phyloP scores from a whole-genome alignment of 2,113 vertebrate species.

The Coptodon rendalli region DNA sequence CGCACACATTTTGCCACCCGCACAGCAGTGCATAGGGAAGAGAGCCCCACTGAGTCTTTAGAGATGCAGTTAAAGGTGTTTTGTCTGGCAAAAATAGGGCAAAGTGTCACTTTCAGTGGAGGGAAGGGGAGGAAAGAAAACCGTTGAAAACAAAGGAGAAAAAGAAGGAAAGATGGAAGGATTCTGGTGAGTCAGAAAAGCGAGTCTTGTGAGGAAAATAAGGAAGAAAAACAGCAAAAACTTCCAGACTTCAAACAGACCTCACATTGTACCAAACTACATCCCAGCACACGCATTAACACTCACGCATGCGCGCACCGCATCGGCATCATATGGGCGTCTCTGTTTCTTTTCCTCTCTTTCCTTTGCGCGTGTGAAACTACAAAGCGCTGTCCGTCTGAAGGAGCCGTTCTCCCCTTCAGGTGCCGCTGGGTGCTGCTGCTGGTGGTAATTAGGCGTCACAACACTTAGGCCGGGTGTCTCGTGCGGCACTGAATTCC shows the following conservation, averaged over 20 bases:
- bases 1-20: background rate
- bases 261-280: constrained; percentile 14
- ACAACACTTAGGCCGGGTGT: constrained; percentile 66
- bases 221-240: background rate
- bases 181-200: constrained; percentile 46
- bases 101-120: constrained; percentile 14
- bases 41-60: background rate
- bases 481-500: constrained; percentile 40
- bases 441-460: constrained; percentile 72
- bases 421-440: constrained; percentile 49
- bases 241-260: constrained; percentile 36
- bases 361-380: constrained; percentile 27
- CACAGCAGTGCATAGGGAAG: background rate
- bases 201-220: background rate
- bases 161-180: constrained; percentile 6
- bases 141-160: constrained; percentile 13
- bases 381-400: constrained; percentile 58
- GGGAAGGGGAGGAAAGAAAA: background rate
- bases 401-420: constrained; percentile 26
- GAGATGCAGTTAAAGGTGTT: constrained; percentile 14
- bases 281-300: background rate
- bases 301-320: background rate
- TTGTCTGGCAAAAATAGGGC: constrained; percentile 26
- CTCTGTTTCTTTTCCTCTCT: background rate
- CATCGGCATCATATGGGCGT: background rate